These are phyloP conservation scores for Cantharis nigra DNA, from an alignment of 2,888 invertebrate genomes.

Conservation along the genomic window DNA sequence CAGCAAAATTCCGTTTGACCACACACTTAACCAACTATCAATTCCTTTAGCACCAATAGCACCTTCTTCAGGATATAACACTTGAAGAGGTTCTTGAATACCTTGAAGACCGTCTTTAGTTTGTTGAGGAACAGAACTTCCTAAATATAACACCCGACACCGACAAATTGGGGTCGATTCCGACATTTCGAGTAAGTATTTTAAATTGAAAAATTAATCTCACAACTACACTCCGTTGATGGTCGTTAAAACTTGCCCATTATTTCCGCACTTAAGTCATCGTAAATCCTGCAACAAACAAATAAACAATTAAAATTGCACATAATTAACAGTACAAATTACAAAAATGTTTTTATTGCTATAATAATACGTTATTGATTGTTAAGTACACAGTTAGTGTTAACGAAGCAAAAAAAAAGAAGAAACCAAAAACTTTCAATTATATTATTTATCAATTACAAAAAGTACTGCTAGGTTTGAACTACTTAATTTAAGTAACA, in stretches of 20 bases:
- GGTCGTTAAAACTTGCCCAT: neutral
- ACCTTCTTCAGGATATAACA: slow-evolving; percentile 94
- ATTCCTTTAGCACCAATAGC: slow-evolving; percentile 87
- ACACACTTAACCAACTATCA: slow-evolving; percentile 95
- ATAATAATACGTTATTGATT: neutral
- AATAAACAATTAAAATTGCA: neutral
- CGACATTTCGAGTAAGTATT: slow-evolving; percentile 36
- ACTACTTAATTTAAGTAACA: neutral
- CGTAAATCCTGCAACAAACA: slow-evolving; percentile 13
- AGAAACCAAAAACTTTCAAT: neutral
- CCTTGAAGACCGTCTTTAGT: slow-evolving; percentile 97
- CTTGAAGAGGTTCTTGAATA: slow-evolving; percentile 94
- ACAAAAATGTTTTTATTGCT: neutral
- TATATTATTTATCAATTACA: neutral
- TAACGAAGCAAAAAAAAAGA: neutral
- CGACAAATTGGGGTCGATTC: slow-evolving; percentile 94
- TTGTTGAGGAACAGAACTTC: slow-evolving; percentile 94
- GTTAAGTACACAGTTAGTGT: neutral
- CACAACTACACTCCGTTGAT: neutral
- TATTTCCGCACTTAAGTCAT: slow-evolving; percentile 8
- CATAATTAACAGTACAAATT: neutral
- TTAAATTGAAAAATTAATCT: neutral
- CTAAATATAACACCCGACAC: slow-evolving; percentile 94
- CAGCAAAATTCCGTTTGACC: slow-evolving; percentile 92
- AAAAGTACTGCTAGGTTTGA: neutral